Conservation (phyloP, 1,140 invertebrate species). For the Lasaia peninsularis region DNA sequence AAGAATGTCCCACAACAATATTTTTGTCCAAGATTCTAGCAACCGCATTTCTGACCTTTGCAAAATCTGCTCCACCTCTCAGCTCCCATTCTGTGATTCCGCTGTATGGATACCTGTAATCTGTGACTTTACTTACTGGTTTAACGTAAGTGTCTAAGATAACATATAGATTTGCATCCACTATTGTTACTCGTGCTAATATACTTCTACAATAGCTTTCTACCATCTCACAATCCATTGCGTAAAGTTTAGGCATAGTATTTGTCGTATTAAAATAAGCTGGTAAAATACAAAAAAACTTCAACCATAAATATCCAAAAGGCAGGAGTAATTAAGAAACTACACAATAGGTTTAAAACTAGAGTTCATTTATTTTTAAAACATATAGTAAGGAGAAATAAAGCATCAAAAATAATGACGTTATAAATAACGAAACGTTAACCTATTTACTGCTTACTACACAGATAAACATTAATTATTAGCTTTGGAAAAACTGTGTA, state of each 20-base stretch:
- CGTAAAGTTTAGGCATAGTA: neutral
- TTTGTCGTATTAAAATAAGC: no score
- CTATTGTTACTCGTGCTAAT: conserved; percentile 24
- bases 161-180: conserved; percentile 6
- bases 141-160: conserved; percentile 24
- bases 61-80: conserved; percentile 15
- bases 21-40: conserved; percentile 6
- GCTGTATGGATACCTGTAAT: conserved; percentile 21
- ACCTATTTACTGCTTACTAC: no score
- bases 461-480: no score
- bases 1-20: conserved; percentile 25
- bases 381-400: no score
- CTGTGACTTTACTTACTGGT: conserved; percentile 19
- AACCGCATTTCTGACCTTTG: conserved; percentile 7
- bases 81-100: conserved; percentile 16
- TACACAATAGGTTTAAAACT: no score
- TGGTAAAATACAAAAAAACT: no score
- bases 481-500: no score
- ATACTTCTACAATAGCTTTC: conserved; percentile 20
- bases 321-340: no score
- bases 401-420: no score
- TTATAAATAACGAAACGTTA: no score
- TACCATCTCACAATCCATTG: conserved; percentile 33
- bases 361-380: no score
- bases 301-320: no score